phyloP scores from a whole-genome alignment of 2,888 invertebrate genomes.

The Cremastinae sp. region DNA sequence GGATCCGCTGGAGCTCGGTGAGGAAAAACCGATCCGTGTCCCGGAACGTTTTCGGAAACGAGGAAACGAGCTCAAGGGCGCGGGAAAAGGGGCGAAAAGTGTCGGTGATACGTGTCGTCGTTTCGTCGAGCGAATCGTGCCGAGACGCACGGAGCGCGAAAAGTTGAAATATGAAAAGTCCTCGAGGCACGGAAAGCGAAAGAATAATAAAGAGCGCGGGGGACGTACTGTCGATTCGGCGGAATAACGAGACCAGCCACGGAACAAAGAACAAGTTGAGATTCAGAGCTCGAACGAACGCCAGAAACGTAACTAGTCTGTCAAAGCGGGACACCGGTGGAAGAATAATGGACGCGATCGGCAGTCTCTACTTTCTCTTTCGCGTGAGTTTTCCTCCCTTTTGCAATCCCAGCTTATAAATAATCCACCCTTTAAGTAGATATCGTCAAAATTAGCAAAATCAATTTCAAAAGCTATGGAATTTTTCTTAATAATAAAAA shows the following conservation, averaged over 20 bases:
- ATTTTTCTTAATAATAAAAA: no score
- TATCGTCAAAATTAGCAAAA: no score
- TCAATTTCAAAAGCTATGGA: no score
- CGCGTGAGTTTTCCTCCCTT: conserved; percentile 68
- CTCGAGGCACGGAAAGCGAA: conserved; percentile 62
- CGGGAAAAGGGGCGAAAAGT: no score
- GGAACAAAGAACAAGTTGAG: conserved; percentile 54
- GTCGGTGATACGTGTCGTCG: no score
- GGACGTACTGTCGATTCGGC: conserved; percentile 58
- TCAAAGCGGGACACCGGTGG: conserved; percentile 56
- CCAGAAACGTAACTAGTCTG: conserved; percentile 34
- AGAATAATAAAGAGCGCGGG: conserved; percentile 53
- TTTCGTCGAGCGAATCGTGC: background rate
- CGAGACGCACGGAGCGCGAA: conserved; percentile 14
- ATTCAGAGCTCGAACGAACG: conserved; percentile 19
- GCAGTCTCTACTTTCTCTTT: conserved; percentile 73
- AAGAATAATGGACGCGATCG: conserved; percentile 73
- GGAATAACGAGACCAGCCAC: conserved; percentile 59
- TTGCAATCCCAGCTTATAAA: background rate
- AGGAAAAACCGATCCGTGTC: no score
- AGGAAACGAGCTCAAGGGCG: no score
- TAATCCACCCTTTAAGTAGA: background rate
- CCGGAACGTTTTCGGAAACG: no score
- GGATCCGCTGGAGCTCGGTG: no score
- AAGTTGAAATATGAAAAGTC: conserved; percentile 68